Conservation (phyloP, 2,888 invertebrate genomes). For the Diadegma fenestrale region DNA sequence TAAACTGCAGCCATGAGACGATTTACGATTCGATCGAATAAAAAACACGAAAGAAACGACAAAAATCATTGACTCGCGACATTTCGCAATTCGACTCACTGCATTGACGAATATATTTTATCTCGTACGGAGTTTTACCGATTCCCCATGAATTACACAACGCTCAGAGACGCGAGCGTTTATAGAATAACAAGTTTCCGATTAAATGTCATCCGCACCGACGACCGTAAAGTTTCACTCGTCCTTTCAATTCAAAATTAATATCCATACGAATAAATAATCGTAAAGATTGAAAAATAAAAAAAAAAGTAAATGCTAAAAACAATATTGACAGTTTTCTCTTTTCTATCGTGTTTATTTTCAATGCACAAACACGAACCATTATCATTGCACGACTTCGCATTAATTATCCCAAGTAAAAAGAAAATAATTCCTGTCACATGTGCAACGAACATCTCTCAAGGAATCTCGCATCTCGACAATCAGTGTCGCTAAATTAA, state of each 20-base stretch:
- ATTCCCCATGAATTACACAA: conserved; percentile 44
- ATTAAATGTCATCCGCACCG: conserved; percentile 43
- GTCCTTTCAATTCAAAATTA: conserved; percentile 30
- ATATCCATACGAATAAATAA: conserved; percentile 2
- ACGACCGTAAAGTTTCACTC: conserved; percentile 44
- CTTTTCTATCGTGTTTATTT: background rate
- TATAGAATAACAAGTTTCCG: conserved; percentile 42
- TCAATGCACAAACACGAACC: background rate
- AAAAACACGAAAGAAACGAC: conserved; percentile 1
- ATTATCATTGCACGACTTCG: conserved; percentile 31
- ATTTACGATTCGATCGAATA: conserved; percentile 27
- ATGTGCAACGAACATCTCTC: conserved; percentile 24
- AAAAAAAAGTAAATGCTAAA: background rate
- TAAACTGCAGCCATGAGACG: conserved; percentile 7
- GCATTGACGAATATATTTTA: conserved; percentile 28
- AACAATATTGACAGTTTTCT: conserved; percentile 6
- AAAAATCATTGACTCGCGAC: conserved; percentile 50
- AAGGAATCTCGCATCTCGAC: conserved; percentile 21
- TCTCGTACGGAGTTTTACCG: conserved; percentile 18
- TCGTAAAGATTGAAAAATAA: background rate
- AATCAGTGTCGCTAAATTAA: conserved; percentile 29
- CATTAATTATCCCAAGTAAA: conserved; percentile 21
- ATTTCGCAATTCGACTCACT: conserved; percentile 4
- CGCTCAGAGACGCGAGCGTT: conserved; percentile 14
- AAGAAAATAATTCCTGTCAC: conserved; percentile 4